These are phyloP conservation scores for Octodon degus DNA, from an alignment of 2,113 vertebrate genomes.

Conservation along the genomic window DNA sequence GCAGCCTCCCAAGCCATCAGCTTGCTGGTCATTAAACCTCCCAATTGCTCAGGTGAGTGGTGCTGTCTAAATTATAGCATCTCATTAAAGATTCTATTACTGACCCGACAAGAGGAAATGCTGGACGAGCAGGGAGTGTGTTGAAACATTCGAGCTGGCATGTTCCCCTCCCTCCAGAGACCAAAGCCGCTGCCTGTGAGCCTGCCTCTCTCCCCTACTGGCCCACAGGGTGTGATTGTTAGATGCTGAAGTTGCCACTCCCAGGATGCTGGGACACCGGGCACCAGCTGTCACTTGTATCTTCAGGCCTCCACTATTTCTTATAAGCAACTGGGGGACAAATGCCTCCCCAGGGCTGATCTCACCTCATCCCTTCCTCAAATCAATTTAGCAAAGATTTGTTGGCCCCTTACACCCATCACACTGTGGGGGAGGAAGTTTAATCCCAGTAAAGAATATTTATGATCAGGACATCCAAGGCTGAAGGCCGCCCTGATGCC, in stretches of 20 bases:
- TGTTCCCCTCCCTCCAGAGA: neutral
- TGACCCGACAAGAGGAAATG: conserved; percentile 33
- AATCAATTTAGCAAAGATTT: conserved; percentile 57
- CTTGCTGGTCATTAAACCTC: conserved; percentile 46
- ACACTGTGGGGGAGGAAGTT: neutral
- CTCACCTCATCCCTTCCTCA: conserved; percentile 57
- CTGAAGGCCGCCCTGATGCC: neutral
- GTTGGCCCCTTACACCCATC: conserved; percentile 34
- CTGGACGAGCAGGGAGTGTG: neutral
- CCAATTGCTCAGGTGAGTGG: conserved; percentile 18
- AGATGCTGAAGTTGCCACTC: neutral
- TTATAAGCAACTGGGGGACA: conserved; percentile 65
- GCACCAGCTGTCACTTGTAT: conserved; percentile 58
- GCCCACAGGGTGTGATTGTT: neutral
- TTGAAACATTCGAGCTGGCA: neutral
- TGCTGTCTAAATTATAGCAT: conserved; percentile 28
- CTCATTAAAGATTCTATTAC: conserved; percentile 34
- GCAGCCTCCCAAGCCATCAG: conserved; percentile 44
- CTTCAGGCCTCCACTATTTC: conserved; percentile 50
- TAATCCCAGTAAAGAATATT: conserved; percentile 26
- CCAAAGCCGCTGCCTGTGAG: neutral
- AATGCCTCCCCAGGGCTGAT: conserved; percentile 29
- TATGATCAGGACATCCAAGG: neutral
- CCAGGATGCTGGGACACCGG: conserved; percentile 45
- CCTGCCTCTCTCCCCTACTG: neutral